Percentiles rank a stretch among this genome's conserved stretches.
Conservation (phyloP, 2,113 vertebrate genomes). For the Ctenomys sociabilis region DNA sequence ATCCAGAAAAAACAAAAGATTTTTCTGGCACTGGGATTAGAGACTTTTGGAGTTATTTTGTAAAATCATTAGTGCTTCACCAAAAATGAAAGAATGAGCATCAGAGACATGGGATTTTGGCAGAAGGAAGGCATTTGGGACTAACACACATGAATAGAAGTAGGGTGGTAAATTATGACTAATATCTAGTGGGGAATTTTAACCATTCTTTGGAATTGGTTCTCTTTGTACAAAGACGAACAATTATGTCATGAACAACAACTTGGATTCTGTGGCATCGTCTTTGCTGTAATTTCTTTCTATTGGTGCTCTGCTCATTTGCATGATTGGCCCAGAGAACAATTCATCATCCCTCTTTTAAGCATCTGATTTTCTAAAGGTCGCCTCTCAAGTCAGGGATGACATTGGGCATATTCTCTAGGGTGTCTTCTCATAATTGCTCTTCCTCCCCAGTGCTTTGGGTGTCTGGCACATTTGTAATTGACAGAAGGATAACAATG, state of each 20-base stretch:
- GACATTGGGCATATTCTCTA: conserved; percentile 59
- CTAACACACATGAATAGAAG: conserved; percentile 31
- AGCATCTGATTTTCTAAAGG: conserved; percentile 73
- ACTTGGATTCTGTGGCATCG: conserved; percentile 26
- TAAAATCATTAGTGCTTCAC: conserved; percentile 21
- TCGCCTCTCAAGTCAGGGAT: conserved; percentile 63
- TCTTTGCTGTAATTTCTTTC: not conserved
- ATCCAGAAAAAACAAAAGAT: not conserved
- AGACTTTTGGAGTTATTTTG: conserved; percentile 15
- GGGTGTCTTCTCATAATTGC: conserved; percentile 60
- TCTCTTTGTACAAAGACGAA: conserved; percentile 40
- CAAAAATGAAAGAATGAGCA: conserved; percentile 39
- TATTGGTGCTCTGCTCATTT: conserved; percentile 30
- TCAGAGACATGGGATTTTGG: conserved; percentile 45
- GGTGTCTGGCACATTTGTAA: conserved; percentile 70
- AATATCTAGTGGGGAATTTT: not conserved
- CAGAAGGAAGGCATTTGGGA: conserved; percentile 50
- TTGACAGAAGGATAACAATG: conserved; percentile 71
- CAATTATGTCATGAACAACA: conserved; percentile 16
- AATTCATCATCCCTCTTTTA: conserved; percentile 63
- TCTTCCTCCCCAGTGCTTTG: conserved; percentile 68
- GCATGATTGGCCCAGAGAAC: conserved; percentile 55
- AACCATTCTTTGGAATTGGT: not conserved
- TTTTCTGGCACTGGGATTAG: not conserved
- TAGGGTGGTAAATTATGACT: not conserved